A percentile compares a stretch with the other conserved stretches of the same genome.
Conservation (phyloP, 2,113 vertebrate genomes). For the Podilymbus podiceps region DNA sequence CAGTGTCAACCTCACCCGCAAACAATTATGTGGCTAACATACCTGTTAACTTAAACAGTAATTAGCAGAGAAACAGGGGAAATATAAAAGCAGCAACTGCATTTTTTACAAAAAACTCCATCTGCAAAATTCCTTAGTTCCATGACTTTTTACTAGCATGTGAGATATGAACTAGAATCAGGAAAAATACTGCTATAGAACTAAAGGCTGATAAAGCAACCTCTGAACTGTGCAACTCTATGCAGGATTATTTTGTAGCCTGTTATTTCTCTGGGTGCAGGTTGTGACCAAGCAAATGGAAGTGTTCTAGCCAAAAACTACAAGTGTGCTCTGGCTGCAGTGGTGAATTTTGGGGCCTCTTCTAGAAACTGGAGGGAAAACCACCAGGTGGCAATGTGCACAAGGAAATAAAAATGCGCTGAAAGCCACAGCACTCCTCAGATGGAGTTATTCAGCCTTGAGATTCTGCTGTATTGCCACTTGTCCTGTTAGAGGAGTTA, state of each 20-base stretch:
- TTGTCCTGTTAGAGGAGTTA: background rate
- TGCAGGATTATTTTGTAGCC: background rate
- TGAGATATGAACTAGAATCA: background rate
- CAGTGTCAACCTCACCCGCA: slow-evolving; percentile 46
- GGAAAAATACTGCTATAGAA: background rate
- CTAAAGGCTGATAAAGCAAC: background rate
- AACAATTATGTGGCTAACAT: slow-evolving; percentile 39
- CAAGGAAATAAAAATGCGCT: slow-evolving; percentile 55
- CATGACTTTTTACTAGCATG: background rate
- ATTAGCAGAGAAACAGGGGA: slow-evolving; percentile 15
- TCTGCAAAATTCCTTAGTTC: background rate
- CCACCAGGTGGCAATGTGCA: slow-evolving; percentile 74
- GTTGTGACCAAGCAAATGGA: background rate
- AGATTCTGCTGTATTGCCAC: background rate
- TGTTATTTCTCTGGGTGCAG: background rate
- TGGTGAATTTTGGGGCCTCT: background rate
- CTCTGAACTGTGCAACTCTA: background rate
- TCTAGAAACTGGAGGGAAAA: too few species aligned
- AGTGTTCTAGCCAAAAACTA: background rate
- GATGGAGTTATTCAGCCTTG: background rate
- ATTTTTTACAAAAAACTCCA: background rate
- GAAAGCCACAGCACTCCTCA: background rate
- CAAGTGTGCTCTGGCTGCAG: background rate
- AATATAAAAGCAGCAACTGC: background rate
- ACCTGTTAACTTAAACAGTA: slow-evolving; percentile 43